Percentiles rank a stretch among this genome's conserved stretches.
These are phyloP conservation scores for Ahaetulla prasina DNA, from an alignment of 2,113 vertebrate genomes.

Conservation along the genomic window DNA sequence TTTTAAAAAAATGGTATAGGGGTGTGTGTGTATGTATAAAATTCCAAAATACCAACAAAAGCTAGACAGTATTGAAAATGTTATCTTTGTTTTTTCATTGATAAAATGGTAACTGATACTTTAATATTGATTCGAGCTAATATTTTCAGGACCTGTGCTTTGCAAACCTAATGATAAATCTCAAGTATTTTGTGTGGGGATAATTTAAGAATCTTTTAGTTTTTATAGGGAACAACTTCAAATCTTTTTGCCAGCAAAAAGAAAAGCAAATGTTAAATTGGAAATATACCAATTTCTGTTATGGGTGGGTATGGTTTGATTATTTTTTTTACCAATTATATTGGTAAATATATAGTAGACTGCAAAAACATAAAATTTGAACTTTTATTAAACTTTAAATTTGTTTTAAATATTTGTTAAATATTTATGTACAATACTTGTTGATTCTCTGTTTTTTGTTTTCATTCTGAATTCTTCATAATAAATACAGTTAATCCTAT, in stretches of 20 bases:
- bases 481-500: conserved; percentile 45
- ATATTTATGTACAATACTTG: neutral
- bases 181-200: neutral
- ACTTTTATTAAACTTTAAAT: conserved; percentile 24
- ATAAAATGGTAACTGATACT: neutral
- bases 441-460: neutral
- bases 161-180: neutral
- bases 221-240: neutral
- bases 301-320: conserved; percentile 24
- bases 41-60: neutral
- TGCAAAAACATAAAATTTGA: conserved; percentile 24
- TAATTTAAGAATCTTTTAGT: conserved; percentile 20
- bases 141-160: neutral
- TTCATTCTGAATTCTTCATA: conserved; percentile 20
- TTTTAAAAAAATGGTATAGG: neutral
- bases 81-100: neutral
- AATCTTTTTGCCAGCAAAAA: neutral
- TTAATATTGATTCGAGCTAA: neutral
- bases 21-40: neutral
- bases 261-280: neutral
- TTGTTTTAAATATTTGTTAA: neutral
- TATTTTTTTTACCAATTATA: neutral
- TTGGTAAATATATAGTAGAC: conserved; percentile 42
- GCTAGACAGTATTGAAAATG: neutral
- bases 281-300: conserved; percentile 14